Base-by-base conservation (phyloP, 2,113 vertebrate species). In the Furnarius figulus region DNA sequence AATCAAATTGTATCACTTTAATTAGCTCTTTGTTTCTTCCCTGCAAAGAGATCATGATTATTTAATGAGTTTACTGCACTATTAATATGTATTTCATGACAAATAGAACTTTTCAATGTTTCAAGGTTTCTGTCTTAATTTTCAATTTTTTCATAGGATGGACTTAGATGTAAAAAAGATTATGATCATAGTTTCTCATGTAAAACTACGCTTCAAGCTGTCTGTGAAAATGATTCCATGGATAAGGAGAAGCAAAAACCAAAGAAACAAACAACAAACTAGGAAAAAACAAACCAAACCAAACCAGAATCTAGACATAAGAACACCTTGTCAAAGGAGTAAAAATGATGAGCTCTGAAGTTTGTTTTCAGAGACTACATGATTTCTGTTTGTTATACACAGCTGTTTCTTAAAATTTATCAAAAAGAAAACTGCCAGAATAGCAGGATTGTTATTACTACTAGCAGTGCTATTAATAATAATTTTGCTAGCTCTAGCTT, bases 221-320 rank as follows among this genome's bases (percentile, higher is more conserved):
- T 37, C 31, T 68, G 37, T 8, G 24, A 71, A 79, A 79, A 23
- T 27, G 44, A 52, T 31, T 2, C 22, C 31, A 6, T 39, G 4
- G 15, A 71, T 55, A 33, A 78, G 21, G 9, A 55, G 7, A 5
- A 4, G 1, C 0, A 23, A 35, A 70, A n/a, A 12, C 0, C 30
- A 47, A 80, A 31, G 18, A 63, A n/a, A 49, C 1, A 4, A 70
- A 42, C 5, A 71, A 16, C 9, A 59, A 18, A 21, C 2, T 75
- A 46, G 9, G 10, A 3, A 77, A 42, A 62, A 10, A 0, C 2
- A 6, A 73, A 11, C 2, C 14, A 58, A 62, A 12, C 5, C 14
- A 65, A 30, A 58, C 2, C 8, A 47, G 10, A 63, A 87, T 27
- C 14, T 49, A 72, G 23, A 21, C 12, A 52, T 12, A 93, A 28